Base-by-base conservation (phyloP, 2,113 vertebrate genomes). In the Collichthys lucidus region DNA sequence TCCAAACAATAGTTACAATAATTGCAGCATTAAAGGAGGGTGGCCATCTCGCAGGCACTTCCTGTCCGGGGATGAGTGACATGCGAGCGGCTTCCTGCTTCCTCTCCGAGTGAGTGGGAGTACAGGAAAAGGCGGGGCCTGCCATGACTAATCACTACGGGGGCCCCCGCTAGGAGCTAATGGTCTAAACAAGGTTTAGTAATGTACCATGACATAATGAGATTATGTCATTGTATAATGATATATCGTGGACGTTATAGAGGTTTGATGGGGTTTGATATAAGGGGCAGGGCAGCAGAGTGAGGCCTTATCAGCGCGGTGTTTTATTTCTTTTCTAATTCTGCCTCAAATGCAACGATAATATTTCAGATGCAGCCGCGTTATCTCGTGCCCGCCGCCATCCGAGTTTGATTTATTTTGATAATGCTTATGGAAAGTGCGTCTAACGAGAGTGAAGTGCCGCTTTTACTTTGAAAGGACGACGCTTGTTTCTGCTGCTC, bases 1-100 rank as follows among this genome's bases (percentile, higher is more conserved):
- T 91, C 92, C 89, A 95, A 95, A 96, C 95, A 96, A 91, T 91
- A 91, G 89, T 93, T 90, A 91, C 88, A 93, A 95, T 95, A 95
- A 95, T 95, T 94, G 86, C 91, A 53, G 91, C 93, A 93, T 94
- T 93, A 94, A 93, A 94, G 2, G 26, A n/a, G 85, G 91, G 88
- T 71, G 89, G 89, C 84, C 95, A 92, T 92, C 92, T 93, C 91
- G 87, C 92, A 92, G 95, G 85, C 89, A 94, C 93, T 94, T 96
- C 95, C 95, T 95, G 95, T 95, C 93, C 90, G 91, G 91, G 91
- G 87, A 85, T 90, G 82, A 94, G 90, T 93, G 93, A 80, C 90
- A 89, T 72, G 86, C 70, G n/a, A 80, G 88, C 77, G 9, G 85
- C 91, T 93, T 94, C 92, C 93, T 92, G 88, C 84, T 93, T 91